A percentile compares a stretch with the other conserved stretches of the same genome.
phyloP scores from a whole-genome alignment of 2,888 invertebrate genomes.

The Gymnocheta viridis region DNA sequence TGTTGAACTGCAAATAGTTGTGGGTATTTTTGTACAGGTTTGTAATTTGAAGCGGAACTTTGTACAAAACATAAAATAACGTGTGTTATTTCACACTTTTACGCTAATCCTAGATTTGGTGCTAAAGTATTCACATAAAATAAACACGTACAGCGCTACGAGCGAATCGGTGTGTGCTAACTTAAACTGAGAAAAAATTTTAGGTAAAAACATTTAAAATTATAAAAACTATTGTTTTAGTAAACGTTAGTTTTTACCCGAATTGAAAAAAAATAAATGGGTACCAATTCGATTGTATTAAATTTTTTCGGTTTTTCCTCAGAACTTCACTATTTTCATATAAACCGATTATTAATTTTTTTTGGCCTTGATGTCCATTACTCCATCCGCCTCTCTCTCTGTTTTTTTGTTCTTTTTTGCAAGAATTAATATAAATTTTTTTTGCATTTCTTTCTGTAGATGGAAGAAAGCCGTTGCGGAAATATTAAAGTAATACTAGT shows the following conservation, averaged over 20 bases:
- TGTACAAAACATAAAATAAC: slow-evolving; percentile 39
- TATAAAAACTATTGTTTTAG: too few relatives aligned
- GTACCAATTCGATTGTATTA: too few relatives aligned
- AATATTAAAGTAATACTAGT: too few relatives aligned
- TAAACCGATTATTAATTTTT: too few relatives aligned
- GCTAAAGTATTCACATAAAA: slow-evolving; percentile 34
- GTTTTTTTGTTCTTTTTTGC: too few relatives aligned
- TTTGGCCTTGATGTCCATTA: too few relatives aligned
- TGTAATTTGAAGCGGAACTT: slow-evolving; percentile 45
- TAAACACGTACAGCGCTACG: slow-evolving; percentile 12
- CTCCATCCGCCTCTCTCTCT: too few relatives aligned
- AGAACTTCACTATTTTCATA: too few relatives aligned
- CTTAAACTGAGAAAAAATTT: background rate
- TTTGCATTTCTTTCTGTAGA: background rate
- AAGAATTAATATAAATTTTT: background rate
- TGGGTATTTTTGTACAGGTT: slow-evolving; percentile 33
- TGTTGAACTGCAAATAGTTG: slow-evolving; percentile 6
- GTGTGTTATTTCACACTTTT: slow-evolving; percentile 70
- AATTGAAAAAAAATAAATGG: too few relatives aligned
- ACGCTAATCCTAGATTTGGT: slow-evolving; percentile 66
- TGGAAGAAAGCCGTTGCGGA: too few relatives aligned
- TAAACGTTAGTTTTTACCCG: too few relatives aligned
- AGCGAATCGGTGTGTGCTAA: background rate
- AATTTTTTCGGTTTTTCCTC: too few relatives aligned
- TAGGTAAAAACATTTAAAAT: background rate